Evolutionary conservation across 2,888 invertebrate species (phyloP).

Genomic region (Pachymerium ferrugineum): DNA sequence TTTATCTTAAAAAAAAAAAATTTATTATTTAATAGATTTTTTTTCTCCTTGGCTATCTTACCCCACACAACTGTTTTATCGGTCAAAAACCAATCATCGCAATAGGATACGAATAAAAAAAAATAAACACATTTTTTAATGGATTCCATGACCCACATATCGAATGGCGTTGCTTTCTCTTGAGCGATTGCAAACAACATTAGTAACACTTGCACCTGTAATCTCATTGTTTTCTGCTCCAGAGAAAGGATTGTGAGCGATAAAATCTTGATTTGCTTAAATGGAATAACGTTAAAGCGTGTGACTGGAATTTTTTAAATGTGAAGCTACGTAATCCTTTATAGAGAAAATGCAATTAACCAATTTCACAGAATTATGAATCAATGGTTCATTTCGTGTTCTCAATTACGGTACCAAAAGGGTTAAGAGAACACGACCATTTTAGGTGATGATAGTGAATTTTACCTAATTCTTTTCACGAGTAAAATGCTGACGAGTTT

Average conservation of each 20-base stretch:
- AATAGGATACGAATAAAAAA: conserved; percentile 5
- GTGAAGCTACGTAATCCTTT: neutral
- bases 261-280: neutral
- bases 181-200: conserved; percentile 23
- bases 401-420: neutral
- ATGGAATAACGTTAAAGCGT: neutral
- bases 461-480: neutral
- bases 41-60: neutral
- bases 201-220: conserved; percentile 24
- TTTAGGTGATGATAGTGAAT: conserved; percentile 14
- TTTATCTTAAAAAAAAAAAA: too few species aligned
- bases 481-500: neutral
- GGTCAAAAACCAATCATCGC: neutral
- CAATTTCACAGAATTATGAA: neutral
- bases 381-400: neutral
- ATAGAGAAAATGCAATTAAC: neutral
- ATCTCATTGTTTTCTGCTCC: conserved; percentile 19
- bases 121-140: neutral
- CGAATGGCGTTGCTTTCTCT: conserved; percentile 7
- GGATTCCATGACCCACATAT: conserved; percentile 27
- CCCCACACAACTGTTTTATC: neutral
- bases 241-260: neutral
- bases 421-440: neutral
- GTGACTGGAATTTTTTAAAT: neutral
- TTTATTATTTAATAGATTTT: neutral